Percentiles rank a stretch among this genome's conserved stretches.
Conservation (phyloP, 2,113 vertebrate genomes). For the Pomatostomus ruficeps region DNA sequence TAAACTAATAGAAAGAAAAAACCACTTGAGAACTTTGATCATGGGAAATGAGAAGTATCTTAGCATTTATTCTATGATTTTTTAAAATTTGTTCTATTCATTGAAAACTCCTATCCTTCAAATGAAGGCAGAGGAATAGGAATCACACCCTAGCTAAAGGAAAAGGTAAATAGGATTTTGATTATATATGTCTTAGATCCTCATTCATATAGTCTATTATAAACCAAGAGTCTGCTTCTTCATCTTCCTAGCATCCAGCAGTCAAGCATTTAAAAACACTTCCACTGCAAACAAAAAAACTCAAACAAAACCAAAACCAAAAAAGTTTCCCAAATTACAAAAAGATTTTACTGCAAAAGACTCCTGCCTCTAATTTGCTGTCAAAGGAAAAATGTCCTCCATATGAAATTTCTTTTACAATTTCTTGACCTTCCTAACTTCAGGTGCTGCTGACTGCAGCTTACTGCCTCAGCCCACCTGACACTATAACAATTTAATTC, state of each 20-base stretch:
- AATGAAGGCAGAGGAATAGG: background rate
- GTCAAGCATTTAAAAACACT: background rate
- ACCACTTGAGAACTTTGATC: background rate
- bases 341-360: background rate
- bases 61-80: background rate
- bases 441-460: background rate
- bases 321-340: background rate
- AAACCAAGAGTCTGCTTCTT: background rate
- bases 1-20: background rate
- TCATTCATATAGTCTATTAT: background rate
- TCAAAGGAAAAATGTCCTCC: background rate
- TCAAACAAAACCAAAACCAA: background rate
- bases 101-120: background rate
- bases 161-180: background rate
- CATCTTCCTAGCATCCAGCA: background rate
- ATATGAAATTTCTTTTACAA: background rate
- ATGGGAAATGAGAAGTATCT: background rate
- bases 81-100: background rate
- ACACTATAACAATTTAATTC: background rate
- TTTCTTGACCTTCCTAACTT: background rate
- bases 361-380: background rate
- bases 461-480: background rate
- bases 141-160: background rate
- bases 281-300: background rate
- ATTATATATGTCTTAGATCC: background rate